Conservation (phyloP, 1,140 invertebrate genomes). For the Sinella curviseta region DNA sequence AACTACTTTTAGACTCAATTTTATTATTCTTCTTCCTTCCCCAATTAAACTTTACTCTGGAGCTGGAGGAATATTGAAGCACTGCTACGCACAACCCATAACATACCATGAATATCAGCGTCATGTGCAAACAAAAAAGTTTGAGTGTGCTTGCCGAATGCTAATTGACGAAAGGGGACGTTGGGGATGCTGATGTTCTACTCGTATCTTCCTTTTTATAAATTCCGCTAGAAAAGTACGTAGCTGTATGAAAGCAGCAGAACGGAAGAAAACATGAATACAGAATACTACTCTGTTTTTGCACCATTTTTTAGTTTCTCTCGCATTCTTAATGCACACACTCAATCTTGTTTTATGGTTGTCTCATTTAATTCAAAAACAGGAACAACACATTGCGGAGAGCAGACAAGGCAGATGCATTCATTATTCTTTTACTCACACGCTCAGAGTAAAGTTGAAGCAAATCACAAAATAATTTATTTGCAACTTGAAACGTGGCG, state of each 20-base stretch:
- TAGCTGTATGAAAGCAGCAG: too few species aligned
- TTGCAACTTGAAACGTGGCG: too few species aligned
- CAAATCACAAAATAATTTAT: too few species aligned
- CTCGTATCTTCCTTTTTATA: too few species aligned
- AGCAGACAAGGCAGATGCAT: too few species aligned
- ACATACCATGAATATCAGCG: too few species aligned
- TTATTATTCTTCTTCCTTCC: constrained; percentile 14
- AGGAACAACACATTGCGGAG: neutral
- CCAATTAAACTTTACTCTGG: neutral
- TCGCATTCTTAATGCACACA: neutral
- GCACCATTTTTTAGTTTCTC: neutral
- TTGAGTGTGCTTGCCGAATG: neutral
- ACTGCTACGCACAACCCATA: neutral
- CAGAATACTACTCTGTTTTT: neutral
- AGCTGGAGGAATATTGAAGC: too few species aligned
- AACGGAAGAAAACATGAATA: too few species aligned
- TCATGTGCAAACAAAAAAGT: constrained; percentile 8
- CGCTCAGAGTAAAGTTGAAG: too few species aligned
- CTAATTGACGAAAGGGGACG: constrained; percentile 2
- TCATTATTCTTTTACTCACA: too few species aligned
- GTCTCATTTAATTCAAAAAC: constrained; percentile 6
- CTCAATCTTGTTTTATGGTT: constrained; percentile 8
- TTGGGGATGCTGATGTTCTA: too few species aligned
- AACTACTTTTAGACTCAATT: neutral
- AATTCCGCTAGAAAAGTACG: too few species aligned